phyloP scores from a whole-genome alignment of 2,888 invertebrate species.

The Euzetes globulus region DNA sequence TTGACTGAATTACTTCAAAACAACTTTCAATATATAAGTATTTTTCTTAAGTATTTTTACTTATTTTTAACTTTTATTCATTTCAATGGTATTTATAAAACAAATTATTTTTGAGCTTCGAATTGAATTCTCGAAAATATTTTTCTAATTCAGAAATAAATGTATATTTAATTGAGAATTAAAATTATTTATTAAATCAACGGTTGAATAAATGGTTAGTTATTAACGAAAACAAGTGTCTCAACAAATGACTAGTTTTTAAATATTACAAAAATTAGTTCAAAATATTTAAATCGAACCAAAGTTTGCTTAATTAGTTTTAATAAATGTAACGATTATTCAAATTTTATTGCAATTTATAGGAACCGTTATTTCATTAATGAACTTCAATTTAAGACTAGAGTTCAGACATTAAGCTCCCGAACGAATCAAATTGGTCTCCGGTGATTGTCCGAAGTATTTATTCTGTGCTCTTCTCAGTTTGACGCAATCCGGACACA shows the following conservation, averaged over 20 bases:
- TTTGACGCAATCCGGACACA: constrained; percentile 34
- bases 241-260: background rate
- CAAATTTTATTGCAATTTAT: too few species aligned
- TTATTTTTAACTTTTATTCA: too few species aligned
- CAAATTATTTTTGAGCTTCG: too few species aligned
- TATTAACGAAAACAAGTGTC: background rate
- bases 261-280: background rate
- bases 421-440: background rate
- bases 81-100: too few species aligned
- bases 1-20: too few species aligned
- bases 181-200: background rate
- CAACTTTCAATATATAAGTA: too few species aligned
- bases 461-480: constrained; percentile 33
- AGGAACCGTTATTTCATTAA: background rate
- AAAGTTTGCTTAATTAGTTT: too few species aligned
- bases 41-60: too few species aligned
- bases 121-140: too few species aligned
- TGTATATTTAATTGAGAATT: background rate
- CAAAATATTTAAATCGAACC: background rate
- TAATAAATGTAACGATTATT: too few species aligned
- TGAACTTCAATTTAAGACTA: background rate
- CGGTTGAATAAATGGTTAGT: background rate
- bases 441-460: constrained; percentile 11
- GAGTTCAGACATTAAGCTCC: background rate
- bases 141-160: too few species aligned